These are phyloP conservation scores for Atopsyche davidsoni DNA, from an alignment of 1,140 invertebrate species.

Conservation along the genomic window DNA sequence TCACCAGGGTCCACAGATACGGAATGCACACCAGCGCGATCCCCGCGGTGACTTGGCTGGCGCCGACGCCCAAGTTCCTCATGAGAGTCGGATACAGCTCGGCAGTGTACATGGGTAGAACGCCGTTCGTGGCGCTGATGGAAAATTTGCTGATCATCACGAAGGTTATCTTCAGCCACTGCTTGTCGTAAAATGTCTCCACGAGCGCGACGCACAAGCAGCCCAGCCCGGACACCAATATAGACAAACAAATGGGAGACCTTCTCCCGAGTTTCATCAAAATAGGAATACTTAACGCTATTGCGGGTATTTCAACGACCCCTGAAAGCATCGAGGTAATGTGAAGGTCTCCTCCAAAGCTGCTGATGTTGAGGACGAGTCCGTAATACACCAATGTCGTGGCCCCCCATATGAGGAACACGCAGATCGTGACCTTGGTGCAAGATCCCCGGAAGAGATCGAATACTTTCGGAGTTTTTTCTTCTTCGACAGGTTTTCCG, in stretches of 20 bases:
- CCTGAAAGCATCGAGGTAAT: conserved; percentile 62
- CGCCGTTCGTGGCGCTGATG: conserved; percentile 63
- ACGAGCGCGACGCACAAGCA: conserved; percentile 55
- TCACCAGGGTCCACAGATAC: conserved; percentile 65
- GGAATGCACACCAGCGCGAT: conserved; percentile 65
- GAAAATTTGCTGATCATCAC: conserved; percentile 64
- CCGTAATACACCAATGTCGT: conserved; percentile 70
- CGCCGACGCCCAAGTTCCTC: conserved; percentile 65
- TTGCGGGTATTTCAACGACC: conserved; percentile 64
- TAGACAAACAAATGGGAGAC: conserved; percentile 58
- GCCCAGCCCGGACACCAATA: conserved; percentile 57
- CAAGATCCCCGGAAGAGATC: conserved; percentile 57
- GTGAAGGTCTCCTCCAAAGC: conserved; percentile 64
- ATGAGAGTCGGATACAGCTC: conserved; percentile 68
- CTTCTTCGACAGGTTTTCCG: conserved; percentile 33
- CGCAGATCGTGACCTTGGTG: conserved; percentile 58
- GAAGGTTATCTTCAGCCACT: conserved; percentile 55
- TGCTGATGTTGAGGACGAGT: conserved; percentile 62
- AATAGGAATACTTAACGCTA: conserved; percentile 63
- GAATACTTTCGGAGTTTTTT: conserved; percentile 43
- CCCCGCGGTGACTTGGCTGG: conserved; percentile 63
- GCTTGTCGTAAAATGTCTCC: conserved; percentile 42
- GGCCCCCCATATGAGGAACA: conserved; percentile 65
- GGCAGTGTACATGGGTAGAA: conserved; percentile 66
- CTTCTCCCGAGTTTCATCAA: conserved; percentile 62